Conservation (phyloP, 2,113 vertebrate genomes). For the Myocastor coypus region DNA sequence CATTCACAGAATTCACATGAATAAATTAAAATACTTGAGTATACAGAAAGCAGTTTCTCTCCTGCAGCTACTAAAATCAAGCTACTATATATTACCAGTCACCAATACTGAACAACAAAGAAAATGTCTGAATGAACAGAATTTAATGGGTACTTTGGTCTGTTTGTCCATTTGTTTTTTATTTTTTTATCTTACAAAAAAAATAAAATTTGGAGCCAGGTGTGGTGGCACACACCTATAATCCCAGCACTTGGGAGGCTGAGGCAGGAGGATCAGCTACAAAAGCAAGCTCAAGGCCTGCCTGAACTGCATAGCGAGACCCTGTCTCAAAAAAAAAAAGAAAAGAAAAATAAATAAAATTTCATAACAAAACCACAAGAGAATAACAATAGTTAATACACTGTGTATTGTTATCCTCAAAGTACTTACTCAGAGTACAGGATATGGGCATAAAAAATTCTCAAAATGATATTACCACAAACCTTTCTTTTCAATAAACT, state of each 20-base stretch:
- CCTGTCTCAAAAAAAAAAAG: too few relatives aligned
- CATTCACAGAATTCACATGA: slow-evolving; percentile 28
- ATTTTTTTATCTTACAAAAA: background rate
- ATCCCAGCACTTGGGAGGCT: too few relatives aligned
- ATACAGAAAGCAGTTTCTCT: slow-evolving; percentile 22
- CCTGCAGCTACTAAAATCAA: slow-evolving; percentile 45
- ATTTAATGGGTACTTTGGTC: background rate
- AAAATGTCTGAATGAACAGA: slow-evolving; percentile 32
- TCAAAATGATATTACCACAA: background rate
- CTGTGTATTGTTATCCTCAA: background rate
- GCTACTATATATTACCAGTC: background rate
- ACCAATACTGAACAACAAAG: background rate
- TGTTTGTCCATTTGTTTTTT: background rate
- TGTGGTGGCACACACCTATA: too few relatives aligned
- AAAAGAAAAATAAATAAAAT: too few relatives aligned
- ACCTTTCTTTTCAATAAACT: background rate
- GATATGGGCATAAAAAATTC: background rate
- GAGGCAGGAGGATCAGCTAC: too few relatives aligned
- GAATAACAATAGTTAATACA: background rate
- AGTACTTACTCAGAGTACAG: background rate
- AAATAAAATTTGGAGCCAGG: too few relatives aligned
- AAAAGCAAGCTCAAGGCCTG: too few relatives aligned
- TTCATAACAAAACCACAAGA: background rate
- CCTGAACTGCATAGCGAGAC: too few relatives aligned
- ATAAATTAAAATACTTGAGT: slow-evolving; percentile 44